Base-by-base conservation (phyloP, 2,113 vertebrate genomes). In the Chloropsis hardwickii region DNA sequence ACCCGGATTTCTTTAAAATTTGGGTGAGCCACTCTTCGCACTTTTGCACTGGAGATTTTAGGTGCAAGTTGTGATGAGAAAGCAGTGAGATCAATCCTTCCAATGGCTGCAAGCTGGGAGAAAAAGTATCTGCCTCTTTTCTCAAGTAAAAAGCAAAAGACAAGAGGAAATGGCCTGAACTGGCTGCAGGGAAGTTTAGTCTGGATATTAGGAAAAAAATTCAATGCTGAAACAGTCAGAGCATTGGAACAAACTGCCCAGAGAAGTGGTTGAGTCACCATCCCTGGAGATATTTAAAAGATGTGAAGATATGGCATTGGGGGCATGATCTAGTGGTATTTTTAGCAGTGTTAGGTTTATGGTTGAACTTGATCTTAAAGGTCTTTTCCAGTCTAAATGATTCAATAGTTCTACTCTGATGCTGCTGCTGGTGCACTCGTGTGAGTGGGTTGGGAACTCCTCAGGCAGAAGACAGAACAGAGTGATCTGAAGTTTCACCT, bases 291-390 rank as follows among this genome's bases (percentile, higher is more conserved):
- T 25, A 57, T 57, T 83, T 62, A 57, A 67, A 61, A 56, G 21
- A 27, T 3, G 1, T 0, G 1, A 29, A 74, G 48, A 22, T 2
- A 1, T 17, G 18, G 15, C 11, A 5, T 29, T 61, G 35, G 21
- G 16, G 39, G 6, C 31, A 48, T 33, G 2, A 10, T 51, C 35
- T 33, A 39, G 23, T 51, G 37, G 23, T 58, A 50, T 37, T 53
- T 56, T 79, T 78, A 29, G 17, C n/a, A 69, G 9, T 73, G 23
- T 50, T n/a, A 47, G 5, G 9, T 84, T 80, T 39, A 80, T 3
- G 3, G 2, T 25, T 58, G 19, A 70, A 72, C 29, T 78, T 18
- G 4, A 39, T 62, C 21, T 64, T 82, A 21, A 51, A 50, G 60
- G 11, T 62, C 11, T 54, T 82, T 86, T 78, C 39, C 35, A 35